These are phyloP conservation scores for Callipepla californica DNA, from an alignment of 2,113 vertebrate species.

Conservation along the genomic window DNA sequence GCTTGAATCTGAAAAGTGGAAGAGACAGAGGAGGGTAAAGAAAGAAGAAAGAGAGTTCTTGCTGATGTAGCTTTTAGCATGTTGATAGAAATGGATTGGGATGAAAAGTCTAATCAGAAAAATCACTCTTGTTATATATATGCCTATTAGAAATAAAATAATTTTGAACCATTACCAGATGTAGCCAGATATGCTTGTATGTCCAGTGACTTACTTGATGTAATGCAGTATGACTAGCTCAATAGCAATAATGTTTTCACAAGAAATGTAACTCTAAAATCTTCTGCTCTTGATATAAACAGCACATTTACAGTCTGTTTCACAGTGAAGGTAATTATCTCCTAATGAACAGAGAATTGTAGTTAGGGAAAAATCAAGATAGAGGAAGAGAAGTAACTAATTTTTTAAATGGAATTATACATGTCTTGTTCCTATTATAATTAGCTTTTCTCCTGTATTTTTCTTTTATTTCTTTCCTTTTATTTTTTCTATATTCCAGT, in stretches of 20 bases:
- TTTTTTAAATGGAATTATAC: constrained; percentile 63
- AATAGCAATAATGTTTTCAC: constrained; percentile 35
- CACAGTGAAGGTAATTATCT: constrained; percentile 72
- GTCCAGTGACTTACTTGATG: not conserved
- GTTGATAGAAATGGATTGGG: not conserved
- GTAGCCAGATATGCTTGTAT: not conserved
- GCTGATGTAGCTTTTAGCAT: not conserved
- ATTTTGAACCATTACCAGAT: not conserved
- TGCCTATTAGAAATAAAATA: not conserved
- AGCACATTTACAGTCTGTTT: constrained; percentile 60
- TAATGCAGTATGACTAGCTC: constrained; percentile 12
- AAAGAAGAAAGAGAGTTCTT: not conserved
- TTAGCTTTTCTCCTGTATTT: constrained; percentile 55
- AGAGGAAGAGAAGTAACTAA: constrained; percentile 45
- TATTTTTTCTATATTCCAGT: constrained; percentile 4
- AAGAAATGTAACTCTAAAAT: constrained; percentile 42
- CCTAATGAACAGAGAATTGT: constrained; percentile 69
- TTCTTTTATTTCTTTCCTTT: too few relatives aligned
- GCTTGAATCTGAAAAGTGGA: not conserved
- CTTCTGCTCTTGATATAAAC: constrained; percentile 45
- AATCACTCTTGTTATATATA: not conserved
- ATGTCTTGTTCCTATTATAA: constrained; percentile 70
- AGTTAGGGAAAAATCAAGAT: constrained; percentile 49
- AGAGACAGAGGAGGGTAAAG: not conserved
- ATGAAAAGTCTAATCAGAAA: constrained; percentile 4